These are phyloP conservation scores for Laticauda laticaudata DNA, from an alignment of 2,113 vertebrate species.

Conservation along the genomic window DNA sequence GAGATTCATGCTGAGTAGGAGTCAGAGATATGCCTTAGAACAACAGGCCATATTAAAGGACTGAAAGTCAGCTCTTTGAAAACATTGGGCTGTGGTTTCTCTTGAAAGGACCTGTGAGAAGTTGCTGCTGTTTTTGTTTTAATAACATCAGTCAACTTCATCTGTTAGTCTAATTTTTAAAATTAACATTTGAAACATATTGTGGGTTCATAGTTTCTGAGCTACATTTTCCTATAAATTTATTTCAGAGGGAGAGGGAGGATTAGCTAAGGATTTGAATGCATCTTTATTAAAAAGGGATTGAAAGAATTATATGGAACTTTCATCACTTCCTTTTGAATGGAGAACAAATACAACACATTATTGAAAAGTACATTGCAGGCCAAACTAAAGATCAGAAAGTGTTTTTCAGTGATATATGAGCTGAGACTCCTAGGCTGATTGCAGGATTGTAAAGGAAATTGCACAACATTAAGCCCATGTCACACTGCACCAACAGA, in stretches of 20 bases:
- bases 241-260: not conserved
- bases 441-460: not conserved
- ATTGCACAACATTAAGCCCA: not conserved
- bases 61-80: slow-evolving; percentile 10
- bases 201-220: too few relatives aligned
- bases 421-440: not conserved
- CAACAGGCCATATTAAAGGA: not conserved
- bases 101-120: not conserved
- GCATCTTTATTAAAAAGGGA: not conserved
- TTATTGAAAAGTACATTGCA: not conserved
- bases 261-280: not conserved
- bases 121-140: not conserved
- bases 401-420: not conserved
- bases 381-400: not conserved
- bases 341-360: not conserved
- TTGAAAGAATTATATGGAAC: not conserved
- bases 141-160: not conserved
- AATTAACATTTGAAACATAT: not conserved
- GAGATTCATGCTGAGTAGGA: not conserved
- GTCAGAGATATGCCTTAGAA: slow-evolving; percentile 6
- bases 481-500: too few relatives aligned
- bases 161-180: slow-evolving; percentile 1
- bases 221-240: not conserved
- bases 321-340: not conserved
- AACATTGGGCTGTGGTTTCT: slow-evolving; percentile 1